Evolutionary conservation across 2,888 invertebrate species (phyloP).

Genomic region (Epistrophe grossulariae): DNA sequence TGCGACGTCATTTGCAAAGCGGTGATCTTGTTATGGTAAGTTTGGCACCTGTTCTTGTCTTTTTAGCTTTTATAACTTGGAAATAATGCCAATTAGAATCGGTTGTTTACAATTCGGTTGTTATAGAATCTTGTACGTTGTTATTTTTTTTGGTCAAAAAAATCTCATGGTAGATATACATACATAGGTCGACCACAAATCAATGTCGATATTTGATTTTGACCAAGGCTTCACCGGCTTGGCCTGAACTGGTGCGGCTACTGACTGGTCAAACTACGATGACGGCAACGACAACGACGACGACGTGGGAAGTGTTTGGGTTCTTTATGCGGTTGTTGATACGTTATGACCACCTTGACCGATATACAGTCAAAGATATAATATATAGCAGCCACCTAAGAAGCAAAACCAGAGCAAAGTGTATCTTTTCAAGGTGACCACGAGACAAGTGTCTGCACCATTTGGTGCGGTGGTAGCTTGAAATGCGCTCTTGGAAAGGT

Average conservation of each 20-base stretch:
- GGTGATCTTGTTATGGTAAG: slow-evolving; percentile 94
- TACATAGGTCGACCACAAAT: slow-evolving; percentile 71
- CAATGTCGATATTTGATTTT: slow-evolving; percentile 64
- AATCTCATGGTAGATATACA: slow-evolving; percentile 41
- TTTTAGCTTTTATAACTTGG: background rate
- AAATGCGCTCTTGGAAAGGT: slow-evolving; percentile 67
- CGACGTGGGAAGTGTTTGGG: slow-evolving; percentile 64
- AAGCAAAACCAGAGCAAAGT: slow-evolving; percentile 50
- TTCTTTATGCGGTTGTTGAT: slow-evolving; percentile 43
- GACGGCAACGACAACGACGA: slow-evolving; percentile 6
- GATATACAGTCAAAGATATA: slow-evolving; percentile 65
- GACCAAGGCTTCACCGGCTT: slow-evolving; percentile 45
- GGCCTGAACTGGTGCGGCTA: background rate
- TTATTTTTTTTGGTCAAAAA: slow-evolving; percentile 44
- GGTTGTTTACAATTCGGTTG: slow-evolving; percentile 40
- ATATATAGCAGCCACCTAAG: slow-evolving; percentile 16
- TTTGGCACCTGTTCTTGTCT: slow-evolving; percentile 65
- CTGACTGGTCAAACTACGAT: slow-evolving; percentile 29
- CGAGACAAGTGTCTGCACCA: slow-evolving; percentile 56
- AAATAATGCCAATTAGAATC: slow-evolving; percentile 64
- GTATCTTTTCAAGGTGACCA: slow-evolving; percentile 70
- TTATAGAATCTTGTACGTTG: background rate
- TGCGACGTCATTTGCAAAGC: slow-evolving; percentile 91
- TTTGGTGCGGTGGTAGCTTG: slow-evolving; percentile 32
- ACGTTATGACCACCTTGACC: slow-evolving; percentile 68